Conservation (phyloP, 2,113 vertebrate species). For the Propithecus coquereli region DNA sequence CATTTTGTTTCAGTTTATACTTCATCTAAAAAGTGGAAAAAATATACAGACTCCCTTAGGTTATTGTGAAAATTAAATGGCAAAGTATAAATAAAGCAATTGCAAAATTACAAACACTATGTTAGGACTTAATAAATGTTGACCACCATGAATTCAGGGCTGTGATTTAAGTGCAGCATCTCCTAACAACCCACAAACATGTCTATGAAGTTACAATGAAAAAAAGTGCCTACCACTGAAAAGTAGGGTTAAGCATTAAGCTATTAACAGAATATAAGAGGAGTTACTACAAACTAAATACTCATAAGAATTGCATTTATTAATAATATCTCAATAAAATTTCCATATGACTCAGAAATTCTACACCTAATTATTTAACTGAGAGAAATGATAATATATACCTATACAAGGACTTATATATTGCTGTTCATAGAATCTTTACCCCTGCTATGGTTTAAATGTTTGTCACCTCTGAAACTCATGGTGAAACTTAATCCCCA, state of each 20-base stretch:
- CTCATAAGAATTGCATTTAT: background rate
- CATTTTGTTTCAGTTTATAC: background rate
- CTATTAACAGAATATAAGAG: background rate
- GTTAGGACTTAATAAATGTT: background rate
- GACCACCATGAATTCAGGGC: background rate
- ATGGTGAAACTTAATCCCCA: background rate
- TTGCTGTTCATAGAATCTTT: background rate
- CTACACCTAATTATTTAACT: background rate
- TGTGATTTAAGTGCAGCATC: background rate
- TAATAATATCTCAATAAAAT: background rate
- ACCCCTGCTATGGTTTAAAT: background rate
- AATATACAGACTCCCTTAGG: background rate
- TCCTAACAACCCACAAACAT: background rate
- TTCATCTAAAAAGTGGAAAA: background rate
- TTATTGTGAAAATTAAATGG: background rate
- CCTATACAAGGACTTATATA: background rate
- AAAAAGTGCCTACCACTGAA: background rate
- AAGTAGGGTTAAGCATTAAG: background rate
- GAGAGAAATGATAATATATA: background rate
- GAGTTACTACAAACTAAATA: background rate
- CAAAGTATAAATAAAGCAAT: background rate
- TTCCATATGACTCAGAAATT: background rate
- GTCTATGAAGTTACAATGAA: background rate
- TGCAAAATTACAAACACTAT: background rate
- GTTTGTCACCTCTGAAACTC: background rate